A percentile compares a stretch with the other conserved stretches of the same genome.
phyloP scores from a whole-genome alignment of 2,888 invertebrate species.

The Ophonus ardosiacus region DNA sequence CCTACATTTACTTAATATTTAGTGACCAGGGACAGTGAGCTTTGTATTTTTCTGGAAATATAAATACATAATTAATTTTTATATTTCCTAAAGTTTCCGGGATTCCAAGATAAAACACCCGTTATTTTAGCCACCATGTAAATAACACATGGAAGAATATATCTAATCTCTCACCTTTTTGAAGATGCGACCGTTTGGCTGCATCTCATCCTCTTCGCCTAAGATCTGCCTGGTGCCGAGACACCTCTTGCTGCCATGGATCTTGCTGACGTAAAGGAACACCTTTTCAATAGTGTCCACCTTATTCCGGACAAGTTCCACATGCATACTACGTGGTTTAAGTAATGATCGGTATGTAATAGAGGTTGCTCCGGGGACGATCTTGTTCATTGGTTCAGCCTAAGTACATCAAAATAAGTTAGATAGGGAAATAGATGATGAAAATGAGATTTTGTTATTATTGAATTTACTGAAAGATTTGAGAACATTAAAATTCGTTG shows the following conservation, averaged over 20 bases:
- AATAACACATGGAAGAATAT: too few relatives aligned
- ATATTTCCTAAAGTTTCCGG: too few relatives aligned
- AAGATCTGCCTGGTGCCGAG: slow-evolving; percentile 94
- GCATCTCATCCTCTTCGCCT: slow-evolving; percentile 95
- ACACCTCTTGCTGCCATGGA: slow-evolving; percentile 86
- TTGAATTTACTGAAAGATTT: slow-evolving; percentile 25
- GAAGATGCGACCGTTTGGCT: slow-evolving; percentile 95
- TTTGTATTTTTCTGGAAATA: too few relatives aligned
- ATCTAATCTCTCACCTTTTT: slow-evolving; percentile 84
- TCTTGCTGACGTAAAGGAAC: slow-evolving; percentile 86
- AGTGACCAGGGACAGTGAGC: too few relatives aligned
- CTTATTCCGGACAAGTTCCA: slow-evolving; percentile 85
- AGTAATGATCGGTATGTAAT: slow-evolving; percentile 86
- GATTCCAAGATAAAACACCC: too few relatives aligned
- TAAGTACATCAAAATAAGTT: slow-evolving; percentile 72
- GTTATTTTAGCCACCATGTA: too few relatives aligned
- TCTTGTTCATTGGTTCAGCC: slow-evolving; percentile 84
- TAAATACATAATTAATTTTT: too few relatives aligned
- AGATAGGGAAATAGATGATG: not conserved
- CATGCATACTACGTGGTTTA: slow-evolving; percentile 84
- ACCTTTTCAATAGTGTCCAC: slow-evolving; percentile 91
- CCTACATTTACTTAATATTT: too few relatives aligned
- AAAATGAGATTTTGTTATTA: not conserved
- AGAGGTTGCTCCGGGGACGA: slow-evolving; percentile 78
- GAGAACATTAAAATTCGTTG: not conserved